phyloP scores from a whole-genome alignment of 2,113 vertebrate genomes.

The Aplodontia rufa region DNA sequence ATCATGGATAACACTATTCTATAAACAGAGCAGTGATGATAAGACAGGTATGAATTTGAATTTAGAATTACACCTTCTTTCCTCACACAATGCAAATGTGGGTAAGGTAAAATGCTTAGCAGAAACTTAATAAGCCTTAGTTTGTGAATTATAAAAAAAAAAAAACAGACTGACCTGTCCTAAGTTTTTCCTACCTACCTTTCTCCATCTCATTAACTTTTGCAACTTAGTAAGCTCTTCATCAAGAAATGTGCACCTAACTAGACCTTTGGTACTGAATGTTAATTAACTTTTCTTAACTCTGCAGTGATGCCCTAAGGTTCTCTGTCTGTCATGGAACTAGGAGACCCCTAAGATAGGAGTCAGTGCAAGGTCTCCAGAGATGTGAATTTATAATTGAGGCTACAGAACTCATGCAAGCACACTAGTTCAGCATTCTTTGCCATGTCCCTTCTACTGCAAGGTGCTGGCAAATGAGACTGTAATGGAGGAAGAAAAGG shows the following conservation, averaged over 20 bases:
- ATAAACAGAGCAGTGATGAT: background rate
- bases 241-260: constrained; percentile 36
- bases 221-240: background rate
- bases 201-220: constrained; percentile 23
- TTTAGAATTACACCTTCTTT: background rate
- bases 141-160: background rate
- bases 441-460: background rate
- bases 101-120: background rate
- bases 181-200: background rate
- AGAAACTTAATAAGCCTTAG: background rate
- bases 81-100: background rate
- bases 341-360: background rate
- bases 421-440: background rate
- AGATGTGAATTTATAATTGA: constrained; percentile 47
- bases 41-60: background rate
- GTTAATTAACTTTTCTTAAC: constrained; percentile 69
- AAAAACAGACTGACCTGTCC: background rate
- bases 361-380: background rate
- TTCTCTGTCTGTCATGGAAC: constrained; percentile 29
- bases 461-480: background rate
- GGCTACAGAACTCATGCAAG: constrained; percentile 15
- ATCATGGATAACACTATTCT: background rate
- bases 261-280: constrained; percentile 26
- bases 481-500: background rate
- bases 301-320: constrained; percentile 28